A percentile compares a stretch with the other conserved stretches of the same genome.
phyloP scores from a whole-genome alignment of 2,113 vertebrate species.

The Promerops cafer region DNA sequence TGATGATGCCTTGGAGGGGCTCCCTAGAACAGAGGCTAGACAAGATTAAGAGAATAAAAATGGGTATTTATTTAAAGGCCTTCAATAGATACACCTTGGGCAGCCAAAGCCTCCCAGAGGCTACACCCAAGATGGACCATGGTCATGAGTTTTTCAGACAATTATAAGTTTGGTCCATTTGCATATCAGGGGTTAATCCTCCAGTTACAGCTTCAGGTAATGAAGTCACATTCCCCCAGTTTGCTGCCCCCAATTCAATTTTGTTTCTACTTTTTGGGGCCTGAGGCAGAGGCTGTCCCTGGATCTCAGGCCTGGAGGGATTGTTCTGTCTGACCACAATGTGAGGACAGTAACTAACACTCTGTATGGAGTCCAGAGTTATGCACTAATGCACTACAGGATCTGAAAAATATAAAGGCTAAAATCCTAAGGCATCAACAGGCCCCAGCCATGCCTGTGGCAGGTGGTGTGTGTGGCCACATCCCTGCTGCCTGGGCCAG shows the following conservation, averaged over 20 bases:
- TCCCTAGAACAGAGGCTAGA: background rate
- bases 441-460: fast-evolving
- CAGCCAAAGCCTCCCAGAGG: background rate
- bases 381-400: background rate
- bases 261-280: background rate
- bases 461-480: fast-evolving
- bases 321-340: background rate
- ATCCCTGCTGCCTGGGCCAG: background rate
- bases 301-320: background rate
- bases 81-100: background rate
- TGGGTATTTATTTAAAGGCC: background rate
- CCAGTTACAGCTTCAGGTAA: background rate
- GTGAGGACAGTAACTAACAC: background rate
- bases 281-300: background rate
- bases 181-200: background rate
- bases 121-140: fast-evolving
- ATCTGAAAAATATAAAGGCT: background rate
- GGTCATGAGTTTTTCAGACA: background rate
- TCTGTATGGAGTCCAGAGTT: background rate
- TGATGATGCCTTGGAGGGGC: background rate
- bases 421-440: background rate
- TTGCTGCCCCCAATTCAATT: background rate
- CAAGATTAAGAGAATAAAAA: background rate
- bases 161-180: background rate
- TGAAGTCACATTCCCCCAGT: fast-evolving